phyloP scores from a whole-genome alignment of 1,140 invertebrate species.

The Platyura marginata region DNA sequence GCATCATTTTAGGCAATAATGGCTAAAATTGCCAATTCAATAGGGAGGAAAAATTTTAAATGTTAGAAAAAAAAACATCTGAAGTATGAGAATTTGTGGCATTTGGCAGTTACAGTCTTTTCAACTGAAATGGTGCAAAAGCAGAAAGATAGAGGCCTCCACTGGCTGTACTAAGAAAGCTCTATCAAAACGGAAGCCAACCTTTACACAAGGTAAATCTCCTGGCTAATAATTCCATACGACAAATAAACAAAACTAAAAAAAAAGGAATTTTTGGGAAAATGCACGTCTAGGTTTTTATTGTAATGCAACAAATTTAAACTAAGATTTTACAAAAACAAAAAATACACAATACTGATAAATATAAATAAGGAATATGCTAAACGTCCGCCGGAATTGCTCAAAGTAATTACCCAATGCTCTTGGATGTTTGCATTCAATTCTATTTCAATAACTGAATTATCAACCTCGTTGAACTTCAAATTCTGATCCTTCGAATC shows the following conservation, averaged over 20 bases:
- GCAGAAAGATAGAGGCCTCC: too few species aligned
- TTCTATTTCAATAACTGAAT: slow-evolving; percentile 60
- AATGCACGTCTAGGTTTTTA: not conserved
- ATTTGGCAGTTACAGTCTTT: too few species aligned
- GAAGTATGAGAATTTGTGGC: too few species aligned
- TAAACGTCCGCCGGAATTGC: slow-evolving; percentile 24
- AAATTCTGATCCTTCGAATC: slow-evolving; percentile 11
- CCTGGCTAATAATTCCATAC: too few species aligned
- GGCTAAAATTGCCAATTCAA: too few species aligned
- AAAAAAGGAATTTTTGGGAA: not conserved
- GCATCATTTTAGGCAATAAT: too few species aligned
- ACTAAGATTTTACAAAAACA: not conserved
- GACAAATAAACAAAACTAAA: not conserved
- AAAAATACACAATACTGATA: not conserved
- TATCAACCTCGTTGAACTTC: slow-evolving; percentile 11
- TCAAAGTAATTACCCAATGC: slow-evolving; percentile 57
- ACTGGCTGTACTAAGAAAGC: too few species aligned
- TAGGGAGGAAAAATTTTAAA: too few species aligned
- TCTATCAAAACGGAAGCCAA: too few species aligned
- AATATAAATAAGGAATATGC: not conserved
- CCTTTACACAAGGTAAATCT: too few species aligned
- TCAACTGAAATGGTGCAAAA: too few species aligned
- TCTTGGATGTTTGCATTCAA: slow-evolving; percentile 63
- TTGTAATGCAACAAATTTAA: not conserved
- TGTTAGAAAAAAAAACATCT: too few species aligned